Evolutionary conservation across 30 jellyfish, hydroid and myxozoan species (phyloP).

Genomic region (Chrysaora quinquecirrha): DNA sequence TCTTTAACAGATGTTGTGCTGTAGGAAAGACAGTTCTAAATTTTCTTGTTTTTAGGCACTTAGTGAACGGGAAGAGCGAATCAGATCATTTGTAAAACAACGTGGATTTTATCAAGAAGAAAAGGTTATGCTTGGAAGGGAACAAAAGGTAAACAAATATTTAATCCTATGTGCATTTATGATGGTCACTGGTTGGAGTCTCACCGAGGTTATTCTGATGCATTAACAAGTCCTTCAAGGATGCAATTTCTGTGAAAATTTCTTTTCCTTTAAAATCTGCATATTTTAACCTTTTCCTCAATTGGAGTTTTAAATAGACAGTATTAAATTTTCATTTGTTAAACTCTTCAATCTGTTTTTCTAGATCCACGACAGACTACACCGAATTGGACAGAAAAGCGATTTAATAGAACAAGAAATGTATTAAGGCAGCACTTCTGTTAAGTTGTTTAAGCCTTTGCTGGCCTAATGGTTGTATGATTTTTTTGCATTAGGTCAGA

Average conservation of each 20-base stretch:
- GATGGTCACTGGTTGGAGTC: too few relatives aligned
- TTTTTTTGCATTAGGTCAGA: too few relatives aligned
- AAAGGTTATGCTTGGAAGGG: conserved; percentile 59
- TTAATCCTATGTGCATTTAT: too few relatives aligned
- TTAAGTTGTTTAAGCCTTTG: too few relatives aligned
- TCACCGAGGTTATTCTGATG: too few relatives aligned
- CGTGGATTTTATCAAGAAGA: conserved; percentile 81
- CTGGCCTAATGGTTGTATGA: too few relatives aligned
- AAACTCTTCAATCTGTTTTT: not conserved
- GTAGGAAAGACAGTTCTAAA: too few relatives aligned
- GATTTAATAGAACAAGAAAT: conserved; percentile 66
- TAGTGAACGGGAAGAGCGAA: conserved; percentile 76
- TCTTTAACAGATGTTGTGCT: too few relatives aligned
- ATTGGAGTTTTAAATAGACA: not conserved
- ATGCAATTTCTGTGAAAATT: too few relatives aligned
- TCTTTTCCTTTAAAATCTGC: not conserved
- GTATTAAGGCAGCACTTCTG: too few relatives aligned
- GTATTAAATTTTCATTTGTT: not conserved
- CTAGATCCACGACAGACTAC: conserved; percentile 59
- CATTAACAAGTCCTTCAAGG: too few relatives aligned
- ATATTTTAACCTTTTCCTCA: not conserved
- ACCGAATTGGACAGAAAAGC: conserved; percentile 61
- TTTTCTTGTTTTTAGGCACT: conserved; percentile 49
- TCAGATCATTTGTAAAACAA: conserved; percentile 53
- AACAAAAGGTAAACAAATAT: conserved; percentile 53